Percentiles rank a stretch among this genome's conserved stretches.
Evolutionary conservation across 1,140 invertebrate genomes (phyloP).

Genomic region (Drosophila oshimai): DNA sequence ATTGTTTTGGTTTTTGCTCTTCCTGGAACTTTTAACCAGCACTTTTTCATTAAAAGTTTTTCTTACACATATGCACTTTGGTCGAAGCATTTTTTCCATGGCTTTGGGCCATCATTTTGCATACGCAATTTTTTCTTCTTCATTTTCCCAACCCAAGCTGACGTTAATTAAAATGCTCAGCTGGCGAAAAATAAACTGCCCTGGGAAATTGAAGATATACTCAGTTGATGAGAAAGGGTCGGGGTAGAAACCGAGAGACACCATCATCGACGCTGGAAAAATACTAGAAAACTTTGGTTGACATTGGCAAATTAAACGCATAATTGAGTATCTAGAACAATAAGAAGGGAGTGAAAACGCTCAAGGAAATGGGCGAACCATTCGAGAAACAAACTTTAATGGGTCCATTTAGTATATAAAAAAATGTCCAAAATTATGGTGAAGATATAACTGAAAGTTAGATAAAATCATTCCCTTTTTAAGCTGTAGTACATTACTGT

Average conservation of each 20-base stretch:
- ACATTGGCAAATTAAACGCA: constrained; percentile 37
- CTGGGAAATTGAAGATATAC: neutral
- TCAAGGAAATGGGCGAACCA: no score
- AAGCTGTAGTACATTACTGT: no score
- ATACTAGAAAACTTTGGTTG: constrained; percentile 20
- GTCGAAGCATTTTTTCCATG: constrained; percentile 15
- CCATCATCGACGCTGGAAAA: constrained; percentile 11
- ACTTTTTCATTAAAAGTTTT: constrained; percentile 56
- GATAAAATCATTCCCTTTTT: no score
- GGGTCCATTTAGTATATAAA: no score
- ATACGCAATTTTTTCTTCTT: constrained; percentile 16
- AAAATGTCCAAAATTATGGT: no score
- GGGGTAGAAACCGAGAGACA: neutral
- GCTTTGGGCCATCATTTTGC: constrained; percentile 41
- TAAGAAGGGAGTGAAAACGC: no score
- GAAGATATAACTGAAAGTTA: no score
- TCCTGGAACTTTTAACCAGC: neutral
- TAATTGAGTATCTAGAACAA: constrained; percentile 35
- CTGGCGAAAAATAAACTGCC: constrained; percentile 25
- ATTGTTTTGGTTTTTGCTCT: neutral
- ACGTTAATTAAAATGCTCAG: constrained; percentile 54
- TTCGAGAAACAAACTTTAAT: neutral
- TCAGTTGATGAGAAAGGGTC: neutral
- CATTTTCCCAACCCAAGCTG: constrained; percentile 3
- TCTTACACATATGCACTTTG: neutral